phyloP scores from a whole-genome alignment of 2,113 vertebrate genomes.

The Tetrao urogallus region DNA sequence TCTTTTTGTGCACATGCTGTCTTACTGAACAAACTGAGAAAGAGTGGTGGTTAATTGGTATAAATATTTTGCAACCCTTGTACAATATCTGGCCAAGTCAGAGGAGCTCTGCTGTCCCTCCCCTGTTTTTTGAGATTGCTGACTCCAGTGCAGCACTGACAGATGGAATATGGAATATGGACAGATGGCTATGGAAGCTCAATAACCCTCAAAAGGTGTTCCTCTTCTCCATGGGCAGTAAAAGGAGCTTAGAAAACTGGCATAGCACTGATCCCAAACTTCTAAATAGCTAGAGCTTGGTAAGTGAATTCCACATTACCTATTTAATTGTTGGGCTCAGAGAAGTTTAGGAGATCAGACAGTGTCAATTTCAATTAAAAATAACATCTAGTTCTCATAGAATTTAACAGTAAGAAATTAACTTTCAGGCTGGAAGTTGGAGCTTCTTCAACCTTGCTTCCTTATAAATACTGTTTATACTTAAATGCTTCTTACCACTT shows the following conservation, averaged over 20 bases:
- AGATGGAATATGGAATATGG: too few species aligned
- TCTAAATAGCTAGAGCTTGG: neutral
- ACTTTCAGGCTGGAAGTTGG: neutral
- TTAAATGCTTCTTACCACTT: neutral
- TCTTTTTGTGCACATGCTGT: neutral
- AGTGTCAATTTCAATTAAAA: neutral
- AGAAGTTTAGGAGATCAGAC: neutral
- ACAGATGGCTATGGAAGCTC: too few species aligned
- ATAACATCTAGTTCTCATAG: neutral
- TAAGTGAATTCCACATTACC: neutral
- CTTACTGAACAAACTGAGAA: neutral
- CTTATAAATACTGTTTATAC: neutral
- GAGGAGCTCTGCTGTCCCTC: neutral
- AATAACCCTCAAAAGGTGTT: neutral
- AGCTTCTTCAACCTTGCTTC: neutral
- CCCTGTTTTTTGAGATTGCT: neutral
- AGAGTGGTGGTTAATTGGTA: neutral
- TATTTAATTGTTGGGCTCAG: neutral
- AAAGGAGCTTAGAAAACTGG: slow-evolving; percentile 36
- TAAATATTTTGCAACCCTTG: neutral
- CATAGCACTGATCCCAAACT: neutral
- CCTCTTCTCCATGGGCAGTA: neutral
- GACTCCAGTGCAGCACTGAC: neutral
- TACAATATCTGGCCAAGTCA: neutral
- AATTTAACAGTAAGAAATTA: neutral